These are phyloP conservation scores for Merodon equestris DNA, from an alignment of 2,888 invertebrate genomes.

Conservation along the genomic window DNA sequence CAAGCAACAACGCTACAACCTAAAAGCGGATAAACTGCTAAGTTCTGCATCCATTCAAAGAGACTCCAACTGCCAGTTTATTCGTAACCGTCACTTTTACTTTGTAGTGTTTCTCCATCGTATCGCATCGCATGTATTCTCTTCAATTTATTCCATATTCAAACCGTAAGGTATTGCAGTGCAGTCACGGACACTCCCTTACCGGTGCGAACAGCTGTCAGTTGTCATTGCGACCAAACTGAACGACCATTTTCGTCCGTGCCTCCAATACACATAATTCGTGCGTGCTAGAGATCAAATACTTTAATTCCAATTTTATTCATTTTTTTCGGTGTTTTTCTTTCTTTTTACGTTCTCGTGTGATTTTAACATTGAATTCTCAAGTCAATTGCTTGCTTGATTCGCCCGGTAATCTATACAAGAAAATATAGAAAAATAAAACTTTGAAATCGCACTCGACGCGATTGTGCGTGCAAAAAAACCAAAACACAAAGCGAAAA, in stretches of 20 bases:
- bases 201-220: slow-evolving; percentile 39
- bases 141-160: too few relatives aligned
- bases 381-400: not conserved
- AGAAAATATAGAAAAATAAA: not conserved
- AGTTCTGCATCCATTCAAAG: too few relatives aligned
- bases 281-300: slow-evolving; percentile 44
- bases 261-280: slow-evolving; percentile 23
- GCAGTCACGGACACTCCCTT: too few relatives aligned
- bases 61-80: too few relatives aligned
- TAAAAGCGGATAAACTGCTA: too few relatives aligned
- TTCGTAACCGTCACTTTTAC: too few relatives aligned
- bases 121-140: too few relatives aligned
- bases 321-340: slow-evolving; percentile 35
- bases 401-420: not conserved
- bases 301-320: slow-evolving; percentile 42
- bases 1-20: too few relatives aligned
- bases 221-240: slow-evolving; percentile 25
- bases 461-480: not conserved
- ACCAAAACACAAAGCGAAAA: not conserved
- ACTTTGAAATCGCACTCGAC: slow-evolving; percentile 18
- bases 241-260: slow-evolving; percentile 58
- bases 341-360: slow-evolving; percentile 33
- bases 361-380: slow-evolving; percentile 20
- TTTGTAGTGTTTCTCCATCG: too few relatives aligned
- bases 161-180: too few relatives aligned